Percentiles rank a stretch among this genome's conserved stretches.
Conservation (phyloP, 2,797 vertebrate genomes). For the Poecilia wingei region DNA sequence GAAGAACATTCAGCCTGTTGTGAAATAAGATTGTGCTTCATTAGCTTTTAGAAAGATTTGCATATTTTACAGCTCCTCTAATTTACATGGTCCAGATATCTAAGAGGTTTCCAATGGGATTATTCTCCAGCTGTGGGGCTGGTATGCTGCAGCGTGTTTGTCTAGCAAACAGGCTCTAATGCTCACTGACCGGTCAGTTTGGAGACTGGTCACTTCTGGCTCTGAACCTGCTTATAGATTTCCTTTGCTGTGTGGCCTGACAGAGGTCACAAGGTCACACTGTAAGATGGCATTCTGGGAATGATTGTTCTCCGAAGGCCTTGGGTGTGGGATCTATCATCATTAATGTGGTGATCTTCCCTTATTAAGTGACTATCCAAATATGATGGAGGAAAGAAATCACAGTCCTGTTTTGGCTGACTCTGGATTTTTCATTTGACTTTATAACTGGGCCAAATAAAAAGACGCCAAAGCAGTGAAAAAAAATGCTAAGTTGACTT, state of each 20-base stretch:
- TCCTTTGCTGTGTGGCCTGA: slow-evolving; percentile 90
- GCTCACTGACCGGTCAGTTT: slow-evolving; percentile 66
- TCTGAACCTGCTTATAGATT: slow-evolving; percentile 92
- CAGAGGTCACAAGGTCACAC: slow-evolving; percentile 91
- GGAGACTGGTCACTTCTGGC: slow-evolving; percentile 77
- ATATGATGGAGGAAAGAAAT: slow-evolving; percentile 84
- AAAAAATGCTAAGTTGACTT: slow-evolving; percentile 84
- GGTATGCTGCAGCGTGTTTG: slow-evolving; percentile 72
- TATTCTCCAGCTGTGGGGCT: slow-evolving; percentile 68
- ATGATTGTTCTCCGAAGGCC: slow-evolving; percentile 91
- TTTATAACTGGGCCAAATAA: slow-evolving; percentile 91
- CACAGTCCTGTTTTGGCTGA: slow-evolving; percentile 82
- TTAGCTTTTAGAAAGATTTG: slow-evolving; percentile 78
- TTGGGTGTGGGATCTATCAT: slow-evolving; percentile 92
- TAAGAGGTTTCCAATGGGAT: slow-evolving; percentile 69
- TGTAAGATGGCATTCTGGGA: slow-evolving; percentile 91
- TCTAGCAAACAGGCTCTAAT: slow-evolving; percentile 70
- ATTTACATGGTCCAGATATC: slow-evolving; percentile 65
- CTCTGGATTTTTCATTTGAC: slow-evolving; percentile 58
- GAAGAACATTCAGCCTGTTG: slow-evolving; percentile 69
- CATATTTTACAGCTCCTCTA: slow-evolving; percentile 73
- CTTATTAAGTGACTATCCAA: slow-evolving; percentile 88
- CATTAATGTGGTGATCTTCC: slow-evolving; percentile 91
- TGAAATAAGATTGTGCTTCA: slow-evolving; percentile 76
- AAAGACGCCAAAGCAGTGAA: slow-evolving; percentile 78